phyloP scores from a whole-genome alignment of 2,888 invertebrate genomes.

The Andrena fulva region DNA sequence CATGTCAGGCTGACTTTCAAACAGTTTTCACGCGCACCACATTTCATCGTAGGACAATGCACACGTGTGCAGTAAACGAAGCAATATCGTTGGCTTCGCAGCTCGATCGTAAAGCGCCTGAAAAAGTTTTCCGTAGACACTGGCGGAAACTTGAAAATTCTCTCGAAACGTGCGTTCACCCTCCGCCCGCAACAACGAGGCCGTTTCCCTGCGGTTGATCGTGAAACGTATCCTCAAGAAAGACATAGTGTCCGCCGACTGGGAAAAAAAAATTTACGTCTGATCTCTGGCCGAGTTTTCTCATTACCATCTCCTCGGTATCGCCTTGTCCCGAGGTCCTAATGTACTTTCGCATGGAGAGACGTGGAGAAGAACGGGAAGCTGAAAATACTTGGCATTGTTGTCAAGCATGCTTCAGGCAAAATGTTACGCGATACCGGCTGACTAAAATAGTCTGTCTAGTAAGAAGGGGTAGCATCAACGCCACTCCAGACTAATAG shows the following conservation, averaged over 20 bases:
- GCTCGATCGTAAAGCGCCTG: constrained; percentile 30
- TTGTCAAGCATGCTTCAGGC: constrained; percentile 51
- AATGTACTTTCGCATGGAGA: constrained; percentile 50
- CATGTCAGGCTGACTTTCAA: not conserved
- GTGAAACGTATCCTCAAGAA: constrained; percentile 7
- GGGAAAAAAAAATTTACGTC: constrained; percentile 64
- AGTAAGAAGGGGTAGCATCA: constrained; percentile 68
- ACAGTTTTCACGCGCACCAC: constrained; percentile 4
- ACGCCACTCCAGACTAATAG: constrained; percentile 63
- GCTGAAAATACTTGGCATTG: constrained; percentile 68
- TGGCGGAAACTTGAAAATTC: constrained; percentile 29
- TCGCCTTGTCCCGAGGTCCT: constrained; percentile 36
- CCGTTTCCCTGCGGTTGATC: constrained; percentile 20
- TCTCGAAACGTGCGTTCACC: constrained; percentile 21
- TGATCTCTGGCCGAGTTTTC: constrained; percentile 68
- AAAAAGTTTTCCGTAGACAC: constrained; percentile 25
- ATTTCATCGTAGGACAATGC: not conserved
- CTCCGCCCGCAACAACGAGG: constrained; percentile 18
- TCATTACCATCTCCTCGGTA: constrained; percentile 66
- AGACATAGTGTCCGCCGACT: not conserved
- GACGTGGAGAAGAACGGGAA: constrained; percentile 37
- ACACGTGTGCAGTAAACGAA: constrained; percentile 34
- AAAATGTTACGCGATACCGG: constrained; percentile 64
- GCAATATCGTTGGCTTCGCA: constrained; percentile 17
- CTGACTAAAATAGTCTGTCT: constrained; percentile 34